These are phyloP conservation scores for Polypterus senegalus DNA, from an alignment of 2,113 vertebrate species.

Conservation along the genomic window DNA sequence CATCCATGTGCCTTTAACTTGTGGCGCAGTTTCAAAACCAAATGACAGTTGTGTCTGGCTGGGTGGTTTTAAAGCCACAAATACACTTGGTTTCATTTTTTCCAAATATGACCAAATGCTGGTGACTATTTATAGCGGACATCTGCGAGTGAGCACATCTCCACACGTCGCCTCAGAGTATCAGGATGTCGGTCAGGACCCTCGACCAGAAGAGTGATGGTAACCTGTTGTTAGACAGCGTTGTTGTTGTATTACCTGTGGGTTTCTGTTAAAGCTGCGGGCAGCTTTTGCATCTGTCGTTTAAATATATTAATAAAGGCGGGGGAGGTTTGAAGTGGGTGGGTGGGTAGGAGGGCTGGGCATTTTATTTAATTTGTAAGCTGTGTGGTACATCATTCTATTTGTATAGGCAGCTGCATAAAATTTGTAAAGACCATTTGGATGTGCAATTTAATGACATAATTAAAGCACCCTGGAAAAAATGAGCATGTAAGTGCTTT, in stretches of 20 bases:
- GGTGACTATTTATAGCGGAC: too few species aligned
- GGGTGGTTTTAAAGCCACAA: too few species aligned
- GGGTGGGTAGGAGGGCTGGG: background rate
- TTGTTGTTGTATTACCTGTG: constrained; percentile 29
- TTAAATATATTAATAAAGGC: constrained; percentile 21
- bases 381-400: constrained; percentile 43
- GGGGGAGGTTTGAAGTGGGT: too few species aligned
- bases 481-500: background rate
- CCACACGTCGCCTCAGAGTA: too few species aligned
- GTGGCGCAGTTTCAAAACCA: too few species aligned
- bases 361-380: constrained; percentile 43
- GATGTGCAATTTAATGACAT: constrained; percentile 60
- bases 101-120: too few species aligned
- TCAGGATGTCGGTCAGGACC: too few species aligned
- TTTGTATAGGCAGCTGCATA: constrained; percentile 55
- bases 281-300: constrained; percentile 45
- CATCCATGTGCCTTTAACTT: too few species aligned
- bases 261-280: constrained; percentile 57
- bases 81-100: too few species aligned
- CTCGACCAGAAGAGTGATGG: background rate
- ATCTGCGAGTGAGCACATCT: too few species aligned
- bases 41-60: too few species aligned
- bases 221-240: constrained; percentile 6
- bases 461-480: constrained; percentile 46
- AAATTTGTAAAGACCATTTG: constrained; percentile 56